Conservation (phyloP, 1,140 invertebrate species). For the Conopomorpha cramerella region DNA sequence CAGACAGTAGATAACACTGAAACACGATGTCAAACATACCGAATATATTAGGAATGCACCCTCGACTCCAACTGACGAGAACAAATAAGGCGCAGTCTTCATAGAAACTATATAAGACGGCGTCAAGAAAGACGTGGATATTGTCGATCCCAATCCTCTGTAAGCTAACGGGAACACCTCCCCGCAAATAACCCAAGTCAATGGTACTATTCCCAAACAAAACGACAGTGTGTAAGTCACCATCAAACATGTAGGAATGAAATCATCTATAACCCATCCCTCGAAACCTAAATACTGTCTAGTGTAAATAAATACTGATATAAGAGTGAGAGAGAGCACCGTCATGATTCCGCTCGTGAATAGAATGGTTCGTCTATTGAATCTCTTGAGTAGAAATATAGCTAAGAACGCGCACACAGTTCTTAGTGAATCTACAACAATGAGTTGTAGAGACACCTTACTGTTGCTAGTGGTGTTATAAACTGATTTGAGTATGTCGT, state of each 20-base stretch:
- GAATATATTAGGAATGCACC: not conserved
- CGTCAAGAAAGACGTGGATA: not conserved
- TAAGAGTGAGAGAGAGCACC: conserved; percentile 28
- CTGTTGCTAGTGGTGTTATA: conserved; percentile 26
- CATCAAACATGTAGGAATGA: too few relatives aligned
- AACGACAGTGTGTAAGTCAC: conserved; percentile 1
- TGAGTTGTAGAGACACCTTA: conserved; percentile 46
- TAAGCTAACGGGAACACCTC: conserved; percentile 1
- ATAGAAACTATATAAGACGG: not conserved
- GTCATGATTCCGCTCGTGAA: conserved; percentile 42
- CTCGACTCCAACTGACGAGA: conserved; percentile 1
- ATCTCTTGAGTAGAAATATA: conserved; percentile 43
- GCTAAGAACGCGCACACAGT: conserved; percentile 42
- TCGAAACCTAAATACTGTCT: too few relatives aligned
- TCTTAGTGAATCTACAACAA: conserved; percentile 39
- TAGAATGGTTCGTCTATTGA: conserved; percentile 37
- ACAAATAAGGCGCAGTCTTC: conserved; percentile 3
- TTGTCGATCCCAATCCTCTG: not conserved
- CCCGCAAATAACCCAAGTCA: conserved; percentile 3
- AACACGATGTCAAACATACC: not conserved
- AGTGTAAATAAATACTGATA: conserved; percentile 42
- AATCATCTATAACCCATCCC: too few relatives aligned
- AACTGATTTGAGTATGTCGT: conserved; percentile 34
- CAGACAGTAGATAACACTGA: not conserved
- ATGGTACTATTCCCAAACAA: not conserved